These are phyloP conservation scores for Pseudochromis fuscus DNA, from an alignment of 2,797 vertebrate species.

Conservation along the genomic window DNA sequence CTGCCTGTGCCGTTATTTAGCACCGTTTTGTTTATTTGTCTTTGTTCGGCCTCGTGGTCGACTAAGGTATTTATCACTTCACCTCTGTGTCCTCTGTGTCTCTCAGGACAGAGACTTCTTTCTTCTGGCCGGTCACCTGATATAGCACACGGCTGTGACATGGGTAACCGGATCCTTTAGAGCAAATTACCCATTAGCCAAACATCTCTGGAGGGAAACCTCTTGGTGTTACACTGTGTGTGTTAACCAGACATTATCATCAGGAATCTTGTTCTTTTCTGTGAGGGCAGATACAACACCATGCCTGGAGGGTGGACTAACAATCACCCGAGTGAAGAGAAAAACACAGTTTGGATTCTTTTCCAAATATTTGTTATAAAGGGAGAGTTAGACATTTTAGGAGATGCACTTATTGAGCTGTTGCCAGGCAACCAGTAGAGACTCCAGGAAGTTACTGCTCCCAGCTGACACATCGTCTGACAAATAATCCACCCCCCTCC, in stretches of 20 bases:
- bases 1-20: constrained; percentile 46
- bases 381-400: not conserved
- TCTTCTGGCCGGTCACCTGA: constrained; percentile 50
- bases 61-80: constrained; percentile 60
- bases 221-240: not conserved
- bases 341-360: not conserved
- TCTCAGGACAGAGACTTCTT: constrained; percentile 41
- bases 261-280: not conserved
- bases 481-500: not conserved
- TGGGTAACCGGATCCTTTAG: constrained; percentile 51
- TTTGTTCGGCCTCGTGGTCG: constrained; percentile 22
- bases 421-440: constrained; percentile 46
- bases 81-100: constrained; percentile 5
- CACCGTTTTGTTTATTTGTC: constrained; percentile 69
- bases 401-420: constrained; percentile 13
- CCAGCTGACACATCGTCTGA: constrained; percentile 3
- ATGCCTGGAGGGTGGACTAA: not conserved
- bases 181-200: constrained; percentile 55
- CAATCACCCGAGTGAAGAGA: not conserved
- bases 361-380: constrained; percentile 10
- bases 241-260: not conserved
- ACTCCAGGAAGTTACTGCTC: constrained; percentile 13
- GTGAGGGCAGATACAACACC: not conserved
- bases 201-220: constrained; percentile 35
- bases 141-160: constrained; percentile 33